Percentiles rank a stretch among this genome's conserved stretches.
Conservation (phyloP, 2,113 vertebrate genomes). For the Bostrychus sinensis region DNA sequence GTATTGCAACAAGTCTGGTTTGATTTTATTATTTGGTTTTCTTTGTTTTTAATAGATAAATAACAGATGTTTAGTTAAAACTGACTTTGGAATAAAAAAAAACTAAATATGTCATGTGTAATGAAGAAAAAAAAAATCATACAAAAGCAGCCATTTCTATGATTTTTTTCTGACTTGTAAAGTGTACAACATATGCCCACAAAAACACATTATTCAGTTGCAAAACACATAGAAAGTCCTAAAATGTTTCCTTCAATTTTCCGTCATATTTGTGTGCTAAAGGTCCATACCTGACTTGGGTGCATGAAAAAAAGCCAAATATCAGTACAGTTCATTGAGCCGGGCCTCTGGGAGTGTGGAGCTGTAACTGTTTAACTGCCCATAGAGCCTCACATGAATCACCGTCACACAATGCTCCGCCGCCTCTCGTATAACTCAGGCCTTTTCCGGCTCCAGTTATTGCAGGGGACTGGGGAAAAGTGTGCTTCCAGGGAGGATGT, state of each 20-base stretch:
- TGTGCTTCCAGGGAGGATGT: conserved; percentile 78
- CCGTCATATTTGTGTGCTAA: background rate
- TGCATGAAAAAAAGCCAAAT: conserved; percentile 22
- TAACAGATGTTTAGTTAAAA: no score
- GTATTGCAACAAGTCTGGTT: no score
- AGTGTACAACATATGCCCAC: no score
- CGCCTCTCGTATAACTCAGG: conserved; percentile 46
- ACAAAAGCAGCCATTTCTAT: no score
- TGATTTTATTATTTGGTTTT: no score
- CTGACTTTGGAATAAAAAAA: no score
- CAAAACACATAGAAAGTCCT: background rate
- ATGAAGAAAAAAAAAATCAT: no score
- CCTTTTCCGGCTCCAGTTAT: conserved; percentile 65
- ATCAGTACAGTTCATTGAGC: conserved; percentile 23
- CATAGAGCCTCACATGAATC: conserved; percentile 51
- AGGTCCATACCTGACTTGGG: background rate
- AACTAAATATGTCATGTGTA: no score
- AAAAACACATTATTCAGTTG: background rate
- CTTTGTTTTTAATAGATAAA: no score
- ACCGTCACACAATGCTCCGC: conserved; percentile 64
- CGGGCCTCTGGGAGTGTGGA: conserved; percentile 21
- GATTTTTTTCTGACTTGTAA: no score
- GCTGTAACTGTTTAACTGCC: conserved; percentile 35
- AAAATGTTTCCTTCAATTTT: background rate
- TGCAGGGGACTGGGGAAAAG: conserved; percentile 62